Evolutionary conservation across 2,888 invertebrate species (phyloP).

Genomic region (Mesoligia furuncula): DNA sequence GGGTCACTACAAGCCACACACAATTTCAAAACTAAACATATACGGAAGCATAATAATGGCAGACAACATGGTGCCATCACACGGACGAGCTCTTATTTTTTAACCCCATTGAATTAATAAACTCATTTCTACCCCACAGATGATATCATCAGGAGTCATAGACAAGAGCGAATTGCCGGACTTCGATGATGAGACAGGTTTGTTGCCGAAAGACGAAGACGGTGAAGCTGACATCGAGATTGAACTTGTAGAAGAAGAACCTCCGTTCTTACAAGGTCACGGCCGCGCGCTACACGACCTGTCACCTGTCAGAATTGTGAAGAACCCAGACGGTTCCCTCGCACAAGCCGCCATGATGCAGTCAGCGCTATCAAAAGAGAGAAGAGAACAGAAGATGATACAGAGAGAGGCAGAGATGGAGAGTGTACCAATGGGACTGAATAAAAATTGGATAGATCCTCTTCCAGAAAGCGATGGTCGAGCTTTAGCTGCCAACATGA

Average conservation of each 20-base stretch:
- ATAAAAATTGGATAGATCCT: slow-evolving; percentile 99
- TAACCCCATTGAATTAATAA: neutral
- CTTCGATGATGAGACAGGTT: slow-evolving; percentile 98
- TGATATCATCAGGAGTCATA: slow-evolving; percentile 97
- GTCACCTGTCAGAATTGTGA: slow-evolving; percentile 98
- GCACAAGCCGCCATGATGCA: slow-evolving; percentile 99
- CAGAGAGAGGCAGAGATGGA: slow-evolving; percentile 98
- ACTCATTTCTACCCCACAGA: slow-evolving; percentile 82
- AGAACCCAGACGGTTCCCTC: slow-evolving; percentile 99
- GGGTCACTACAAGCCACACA: neutral
- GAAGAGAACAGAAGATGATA: slow-evolving; percentile 98
- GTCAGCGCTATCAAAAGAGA: slow-evolving; percentile 98
- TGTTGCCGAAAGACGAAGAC: slow-evolving; percentile 97
- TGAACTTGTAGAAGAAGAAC: slow-evolving; percentile 99
- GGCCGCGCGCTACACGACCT: slow-evolving; percentile 97
- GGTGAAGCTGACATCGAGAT: slow-evolving; percentile 99
- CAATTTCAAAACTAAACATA: neutral
- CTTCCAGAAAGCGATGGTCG: slow-evolving; percentile 95
- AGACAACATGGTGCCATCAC: neutral
- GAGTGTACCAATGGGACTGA: slow-evolving; percentile 93
- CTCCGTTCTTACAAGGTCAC: slow-evolving; percentile 98
- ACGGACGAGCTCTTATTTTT: neutral
- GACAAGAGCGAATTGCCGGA: slow-evolving; percentile 98
- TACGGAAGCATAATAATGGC: neutral
- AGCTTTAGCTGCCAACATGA: slow-evolving; percentile 94